Conservation (phyloP, 1,140 invertebrate genomes). For the Drosophila sechellia region DNA sequence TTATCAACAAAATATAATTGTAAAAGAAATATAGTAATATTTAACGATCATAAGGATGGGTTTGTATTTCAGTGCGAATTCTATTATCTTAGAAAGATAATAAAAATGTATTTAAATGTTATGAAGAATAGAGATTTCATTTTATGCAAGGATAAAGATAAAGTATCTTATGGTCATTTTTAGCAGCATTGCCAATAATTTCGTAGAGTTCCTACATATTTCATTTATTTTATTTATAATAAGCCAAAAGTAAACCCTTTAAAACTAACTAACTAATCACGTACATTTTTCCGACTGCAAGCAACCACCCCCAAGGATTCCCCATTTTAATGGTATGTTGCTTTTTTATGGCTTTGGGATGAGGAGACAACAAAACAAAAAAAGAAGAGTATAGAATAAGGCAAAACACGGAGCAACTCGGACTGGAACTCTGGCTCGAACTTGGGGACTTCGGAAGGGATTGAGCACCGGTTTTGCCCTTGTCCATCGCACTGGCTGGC, state of each 20-base stretch:
- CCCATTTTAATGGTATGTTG: slow-evolving; percentile 53
- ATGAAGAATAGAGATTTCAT: no score
- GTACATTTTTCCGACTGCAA: slow-evolving; percentile 24
- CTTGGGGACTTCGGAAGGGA: slow-evolving; percentile 11
- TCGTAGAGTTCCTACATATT: not conserved
- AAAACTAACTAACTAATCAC: not conserved
- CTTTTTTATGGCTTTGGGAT: slow-evolving; percentile 59
- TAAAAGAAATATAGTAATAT: no score
- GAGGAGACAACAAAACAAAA: slow-evolving; percentile 3
- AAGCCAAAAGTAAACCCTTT: not conserved
- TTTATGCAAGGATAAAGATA: no score
- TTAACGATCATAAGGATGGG: no score
- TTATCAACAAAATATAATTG: no score
- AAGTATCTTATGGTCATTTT: no score
- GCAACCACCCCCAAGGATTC: slow-evolving; percentile 5
- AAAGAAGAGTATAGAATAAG: not conserved
- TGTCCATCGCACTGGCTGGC: slow-evolving; percentile 18
- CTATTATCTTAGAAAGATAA: no score
- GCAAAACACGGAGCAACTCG: slow-evolving; percentile 24
- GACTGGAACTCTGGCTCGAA: slow-evolving; percentile 32
- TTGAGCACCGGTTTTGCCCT: slow-evolving; percentile 48
- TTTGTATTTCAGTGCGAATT: no score
- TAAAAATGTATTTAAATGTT: no score
- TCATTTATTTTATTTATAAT: not conserved
- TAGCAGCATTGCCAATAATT: no score